Conservation (phyloP, 2,113 vertebrate species). For the Motacilla tschutschensis region DNA sequence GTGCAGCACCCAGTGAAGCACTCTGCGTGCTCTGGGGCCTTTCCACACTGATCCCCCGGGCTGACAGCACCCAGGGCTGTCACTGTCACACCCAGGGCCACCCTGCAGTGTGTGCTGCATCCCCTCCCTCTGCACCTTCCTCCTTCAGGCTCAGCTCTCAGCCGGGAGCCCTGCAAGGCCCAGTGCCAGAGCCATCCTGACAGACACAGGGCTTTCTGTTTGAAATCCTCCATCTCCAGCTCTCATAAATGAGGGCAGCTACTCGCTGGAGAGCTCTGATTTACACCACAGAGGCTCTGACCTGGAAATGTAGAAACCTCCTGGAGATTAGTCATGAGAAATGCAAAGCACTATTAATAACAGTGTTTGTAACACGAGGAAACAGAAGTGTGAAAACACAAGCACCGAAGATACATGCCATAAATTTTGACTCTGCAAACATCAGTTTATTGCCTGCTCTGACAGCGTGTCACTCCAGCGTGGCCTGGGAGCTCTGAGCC, state of each 20-base stretch:
- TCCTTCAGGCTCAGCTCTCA: background rate
- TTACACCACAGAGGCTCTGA: constrained; percentile 28
- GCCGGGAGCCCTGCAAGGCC: background rate
- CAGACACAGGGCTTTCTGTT: background rate
- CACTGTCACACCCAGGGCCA: background rate
- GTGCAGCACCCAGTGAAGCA: background rate
- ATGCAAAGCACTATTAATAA: constrained; percentile 3
- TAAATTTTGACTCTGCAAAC: background rate
- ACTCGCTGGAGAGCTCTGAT: background rate
- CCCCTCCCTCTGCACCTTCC: background rate
- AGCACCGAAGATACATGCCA: background rate
- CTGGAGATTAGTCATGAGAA: background rate
- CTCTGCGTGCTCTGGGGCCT: background rate
- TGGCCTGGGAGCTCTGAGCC: background rate
- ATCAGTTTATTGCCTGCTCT: background rate
- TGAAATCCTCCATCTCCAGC: background rate
- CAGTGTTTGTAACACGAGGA: background rate
- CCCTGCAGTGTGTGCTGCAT: background rate
- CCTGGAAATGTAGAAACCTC: constrained; percentile 10
- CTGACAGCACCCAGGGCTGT: background rate
- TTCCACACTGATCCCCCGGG: background rate
- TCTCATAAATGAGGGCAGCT: background rate
- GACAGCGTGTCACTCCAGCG: background rate
- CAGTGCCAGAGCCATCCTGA: background rate
- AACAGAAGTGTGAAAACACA: background rate